phyloP scores from a whole-genome alignment of 2,888 invertebrate species.

The Drosophila nr. fundita region DNA sequence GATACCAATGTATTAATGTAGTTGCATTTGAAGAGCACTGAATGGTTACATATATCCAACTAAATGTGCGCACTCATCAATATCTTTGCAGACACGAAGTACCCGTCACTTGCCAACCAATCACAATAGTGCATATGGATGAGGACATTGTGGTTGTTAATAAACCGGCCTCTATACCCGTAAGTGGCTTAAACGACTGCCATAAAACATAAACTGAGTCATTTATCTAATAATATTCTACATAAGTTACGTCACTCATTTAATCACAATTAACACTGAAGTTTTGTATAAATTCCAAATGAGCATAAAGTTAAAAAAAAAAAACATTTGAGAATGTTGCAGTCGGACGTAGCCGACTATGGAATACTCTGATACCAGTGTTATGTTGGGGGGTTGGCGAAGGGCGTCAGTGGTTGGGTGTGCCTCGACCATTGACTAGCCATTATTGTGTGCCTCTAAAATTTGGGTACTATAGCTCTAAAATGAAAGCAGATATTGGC shows the following conservation, averaged over 20 bases:
- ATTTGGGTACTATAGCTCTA: background rate
- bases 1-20: constrained; percentile 18
- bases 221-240: constrained; percentile 12
- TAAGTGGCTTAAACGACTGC: constrained; percentile 96
- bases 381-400: background rate
- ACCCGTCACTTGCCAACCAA: constrained; percentile 98
- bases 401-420: background rate
- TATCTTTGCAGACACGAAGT: constrained; percentile 96
- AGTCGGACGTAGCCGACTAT: background rate
- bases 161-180: constrained; percentile 99
- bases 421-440: background rate
- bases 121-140: constrained; percentile 98
- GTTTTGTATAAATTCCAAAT: constrained; percentile 2
- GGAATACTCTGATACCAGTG: background rate
- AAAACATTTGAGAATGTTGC: background rate
- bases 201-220: constrained; percentile 84
- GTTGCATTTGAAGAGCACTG: constrained; percentile 39
- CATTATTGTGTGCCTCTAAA: background rate
- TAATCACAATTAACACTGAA: constrained; percentile 6
- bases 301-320: background rate
- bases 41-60: constrained; percentile 55
- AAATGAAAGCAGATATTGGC: background rate
- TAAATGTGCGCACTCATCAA: constrained; percentile 48
- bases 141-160: constrained; percentile 99
- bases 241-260: constrained; percentile 8